Base-by-base conservation (phyloP, 2,113 vertebrate species). In the Rana temporaria region DNA sequence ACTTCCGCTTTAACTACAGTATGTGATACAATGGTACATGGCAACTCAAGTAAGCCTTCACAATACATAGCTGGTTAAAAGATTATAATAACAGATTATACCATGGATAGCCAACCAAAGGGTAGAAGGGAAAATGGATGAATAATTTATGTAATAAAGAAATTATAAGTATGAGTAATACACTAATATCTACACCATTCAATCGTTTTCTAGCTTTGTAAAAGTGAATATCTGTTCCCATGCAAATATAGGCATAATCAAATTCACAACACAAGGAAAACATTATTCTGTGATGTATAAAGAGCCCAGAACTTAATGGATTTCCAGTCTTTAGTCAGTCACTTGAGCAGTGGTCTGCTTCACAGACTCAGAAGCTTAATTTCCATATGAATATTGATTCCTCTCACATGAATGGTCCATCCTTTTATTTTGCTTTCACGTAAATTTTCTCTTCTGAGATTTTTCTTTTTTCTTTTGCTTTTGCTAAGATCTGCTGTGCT, bases 331-430 rank as follows among this genome's bases (percentile, higher is more conserved):
- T 68, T 6, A 71, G 22, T 81, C 81, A 89, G 73, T 88, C 57
- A 87, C 78, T 90, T 88, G 79, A 79, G 81, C 84, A 77, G 64
- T 48, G 85, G 79, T 81, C 83, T 85, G 66, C 77, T 91, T 89
- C 84, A 86, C 88, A 90, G 90, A 90, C 38, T 71, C 66, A 80
- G 87, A 85, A 83, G 88, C 80, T 86, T 86, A 18, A 89, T 90
- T 88, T 89, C 84, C 86, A 90, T 87, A 64, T 85, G 79, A 89
- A 88, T 88, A 87, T 88, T 85, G 80, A 88, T 85, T 87, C 62
- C 42, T 86, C 22, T 89, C 78, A 85, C 79, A 86, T 68, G 85
- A 88, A 78, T 74, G 75, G 79, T 68, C 87, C 86, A 85, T 88
- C 53, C 81, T 87, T 88, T 88, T 78, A 88, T 84, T 82, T 85